A percentile compares a stretch with the other conserved stretches of the same genome.
phyloP scores from a whole-genome alignment of 2,113 vertebrate species.

The Platichthys flesus region DNA sequence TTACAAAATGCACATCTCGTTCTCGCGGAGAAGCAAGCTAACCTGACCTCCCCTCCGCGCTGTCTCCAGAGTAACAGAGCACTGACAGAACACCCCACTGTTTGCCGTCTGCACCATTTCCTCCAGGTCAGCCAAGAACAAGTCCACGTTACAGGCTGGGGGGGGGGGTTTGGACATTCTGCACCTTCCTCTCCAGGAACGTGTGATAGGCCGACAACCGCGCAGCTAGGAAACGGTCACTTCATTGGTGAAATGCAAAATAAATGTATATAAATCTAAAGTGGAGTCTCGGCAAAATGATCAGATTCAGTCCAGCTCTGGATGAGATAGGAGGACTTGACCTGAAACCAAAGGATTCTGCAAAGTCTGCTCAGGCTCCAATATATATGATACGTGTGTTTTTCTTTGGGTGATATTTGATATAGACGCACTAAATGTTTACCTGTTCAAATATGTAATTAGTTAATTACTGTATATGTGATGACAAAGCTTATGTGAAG shows the following conservation, averaged over 20 bases:
- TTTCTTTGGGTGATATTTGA: too few relatives aligned
- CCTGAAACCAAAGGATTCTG: background rate
- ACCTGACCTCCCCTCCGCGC: background rate
- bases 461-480: too few relatives aligned
- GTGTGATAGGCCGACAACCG: conserved; percentile 33
- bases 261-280: conserved; percentile 47
- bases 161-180: conserved; percentile 14
- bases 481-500: too few relatives aligned
- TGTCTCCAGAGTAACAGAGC: conserved; percentile 7
- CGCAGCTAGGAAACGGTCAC: background rate
- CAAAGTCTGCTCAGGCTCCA: background rate
- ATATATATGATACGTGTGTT: too few relatives aligned
- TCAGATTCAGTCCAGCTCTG: conserved; percentile 1
- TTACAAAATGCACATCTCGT: background rate
- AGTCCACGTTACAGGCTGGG: conserved; percentile 13
- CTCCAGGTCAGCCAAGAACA: conserved; percentile 45
- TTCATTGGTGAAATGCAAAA: conserved; percentile 32
- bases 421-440: too few relatives aligned
- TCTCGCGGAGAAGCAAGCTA: background rate
- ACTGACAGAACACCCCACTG: conserved; percentile 10
- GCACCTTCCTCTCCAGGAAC: conserved; percentile 7
- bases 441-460: too few relatives aligned
- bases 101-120: conserved; percentile 9
- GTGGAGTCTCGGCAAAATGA: conserved; percentile 20
- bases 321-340: conserved; percentile 7